Evolutionary conservation across 2,113 vertebrate genomes (phyloP).

Genomic region (Pedetes capensis): DNA sequence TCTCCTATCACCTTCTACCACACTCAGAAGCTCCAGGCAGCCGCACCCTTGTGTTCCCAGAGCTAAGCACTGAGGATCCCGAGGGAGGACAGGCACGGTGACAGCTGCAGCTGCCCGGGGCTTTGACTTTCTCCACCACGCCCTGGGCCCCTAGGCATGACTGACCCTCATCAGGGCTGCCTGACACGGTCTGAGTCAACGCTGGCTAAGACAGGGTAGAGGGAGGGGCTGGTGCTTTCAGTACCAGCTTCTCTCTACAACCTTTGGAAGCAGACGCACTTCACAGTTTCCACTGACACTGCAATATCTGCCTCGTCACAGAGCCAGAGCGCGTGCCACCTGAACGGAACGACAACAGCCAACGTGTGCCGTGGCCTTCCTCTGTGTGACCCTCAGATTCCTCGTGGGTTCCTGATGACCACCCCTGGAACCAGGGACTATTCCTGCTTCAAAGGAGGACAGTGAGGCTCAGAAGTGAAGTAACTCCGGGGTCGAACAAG

Average conservation of each 20-base stretch:
- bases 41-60: not conserved
- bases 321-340: rapidly evolving
- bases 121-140: not conserved
- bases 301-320: rapidly evolving
- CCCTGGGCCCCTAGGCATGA: rapidly evolving
- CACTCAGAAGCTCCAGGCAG: not conserved
- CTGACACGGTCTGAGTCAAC: too few relatives aligned
- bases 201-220: too few relatives aligned
- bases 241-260: not conserved
- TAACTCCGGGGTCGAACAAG: not conserved
- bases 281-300: too few relatives aligned
- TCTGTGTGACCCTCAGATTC: not conserved
- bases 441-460: not conserved
- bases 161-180: not conserved
- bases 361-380: rapidly evolving
- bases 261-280: not conserved
- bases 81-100: too few relatives aligned
- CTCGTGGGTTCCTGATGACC: rapidly evolving
- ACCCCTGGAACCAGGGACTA: not conserved
- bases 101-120: too few relatives aligned
- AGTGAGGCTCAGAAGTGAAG: not conserved
- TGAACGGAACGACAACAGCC: rapidly evolving
- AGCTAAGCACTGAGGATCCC: not conserved
- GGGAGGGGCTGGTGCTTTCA: rapidly evolving
- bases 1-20: not conserved